phyloP scores from a whole-genome alignment of 1,140 invertebrate genomes.

The Papilio machaon region DNA sequence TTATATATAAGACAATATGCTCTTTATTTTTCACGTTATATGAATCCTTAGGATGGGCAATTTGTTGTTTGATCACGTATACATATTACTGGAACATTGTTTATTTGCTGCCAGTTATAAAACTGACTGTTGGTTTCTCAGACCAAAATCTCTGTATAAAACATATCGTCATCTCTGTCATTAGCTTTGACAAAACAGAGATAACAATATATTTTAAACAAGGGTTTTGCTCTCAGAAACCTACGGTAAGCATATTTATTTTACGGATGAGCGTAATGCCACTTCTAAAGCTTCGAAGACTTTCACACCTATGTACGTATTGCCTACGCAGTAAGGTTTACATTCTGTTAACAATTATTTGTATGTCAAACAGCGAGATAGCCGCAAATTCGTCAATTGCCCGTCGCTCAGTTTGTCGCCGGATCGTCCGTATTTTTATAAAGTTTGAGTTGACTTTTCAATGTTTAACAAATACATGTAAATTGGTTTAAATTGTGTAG shows the following conservation, averaged over 20 bases:
- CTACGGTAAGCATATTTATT: neutral
- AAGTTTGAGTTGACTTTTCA: slow-evolving; percentile 47
- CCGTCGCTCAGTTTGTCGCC: slow-evolving; percentile 39
- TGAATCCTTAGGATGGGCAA: too few relatives aligned
- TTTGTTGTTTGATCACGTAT: too few relatives aligned
- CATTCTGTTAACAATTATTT: slow-evolving; percentile 65
- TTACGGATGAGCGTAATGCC: neutral
- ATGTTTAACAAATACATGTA: slow-evolving; percentile 31
- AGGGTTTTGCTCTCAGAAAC: too few relatives aligned
- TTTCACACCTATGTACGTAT: slow-evolving; percentile 47
- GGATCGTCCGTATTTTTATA: slow-evolving; percentile 38
- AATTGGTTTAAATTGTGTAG: slow-evolving; percentile 37
- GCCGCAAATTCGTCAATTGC: slow-evolving; percentile 65
- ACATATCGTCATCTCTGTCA: too few relatives aligned
- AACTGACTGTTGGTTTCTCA: neutral
- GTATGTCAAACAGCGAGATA: slow-evolving; percentile 52
- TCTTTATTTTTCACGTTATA: too few relatives aligned
- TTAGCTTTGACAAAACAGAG: too few relatives aligned
- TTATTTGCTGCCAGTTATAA: neutral
- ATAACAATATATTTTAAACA: too few relatives aligned
- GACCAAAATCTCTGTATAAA: too few relatives aligned
- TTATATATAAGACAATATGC: too few relatives aligned
- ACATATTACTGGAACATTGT: too few relatives aligned
- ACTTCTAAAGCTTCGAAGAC: slow-evolving; percentile 5
- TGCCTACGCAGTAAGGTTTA: slow-evolving; percentile 55